These are phyloP conservation scores for Rhinoptilus africanus DNA, from an alignment of 2,113 vertebrate species.

Conservation along the genomic window DNA sequence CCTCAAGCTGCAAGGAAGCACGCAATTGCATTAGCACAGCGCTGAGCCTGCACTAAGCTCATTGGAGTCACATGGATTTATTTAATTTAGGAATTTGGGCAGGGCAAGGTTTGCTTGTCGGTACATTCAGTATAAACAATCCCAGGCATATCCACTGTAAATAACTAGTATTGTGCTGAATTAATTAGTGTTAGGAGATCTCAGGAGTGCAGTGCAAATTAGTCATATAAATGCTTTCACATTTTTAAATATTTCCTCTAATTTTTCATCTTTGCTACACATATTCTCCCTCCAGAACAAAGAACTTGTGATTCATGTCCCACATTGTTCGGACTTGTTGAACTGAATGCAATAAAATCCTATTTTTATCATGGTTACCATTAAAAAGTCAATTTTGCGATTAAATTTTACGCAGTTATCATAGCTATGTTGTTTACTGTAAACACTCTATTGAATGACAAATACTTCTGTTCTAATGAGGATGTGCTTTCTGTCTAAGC, in stretches of 20 bases:
- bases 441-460: background rate
- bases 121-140: conserved; percentile 37
- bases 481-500: background rate
- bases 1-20: conserved; percentile 34
- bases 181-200: conserved; percentile 11
- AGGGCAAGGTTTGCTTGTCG: conserved; percentile 33
- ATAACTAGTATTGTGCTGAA: conserved; percentile 20
- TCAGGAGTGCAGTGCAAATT: conserved; percentile 7
- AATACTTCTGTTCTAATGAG: background rate
- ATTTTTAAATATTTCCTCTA: conserved; percentile 15
- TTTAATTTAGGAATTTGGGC: conserved; percentile 63
- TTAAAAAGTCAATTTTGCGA: background rate
- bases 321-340: background rate
- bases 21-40: conserved; percentile 13
- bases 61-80: conserved; percentile 55
- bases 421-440: background rate
- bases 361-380: background rate
- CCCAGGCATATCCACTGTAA: conserved; percentile 19
- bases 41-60: conserved; percentile 53
- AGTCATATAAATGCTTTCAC: background rate
- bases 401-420: background rate
- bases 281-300: background rate
- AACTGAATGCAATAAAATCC: background rate
- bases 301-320: background rate
- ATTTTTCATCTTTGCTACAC: background rate